Percentiles rank a stretch among this genome's conserved stretches.
Evolutionary conservation across 2,113 vertebrate species (phyloP).

Genomic region (Anser cygnoides): DNA sequence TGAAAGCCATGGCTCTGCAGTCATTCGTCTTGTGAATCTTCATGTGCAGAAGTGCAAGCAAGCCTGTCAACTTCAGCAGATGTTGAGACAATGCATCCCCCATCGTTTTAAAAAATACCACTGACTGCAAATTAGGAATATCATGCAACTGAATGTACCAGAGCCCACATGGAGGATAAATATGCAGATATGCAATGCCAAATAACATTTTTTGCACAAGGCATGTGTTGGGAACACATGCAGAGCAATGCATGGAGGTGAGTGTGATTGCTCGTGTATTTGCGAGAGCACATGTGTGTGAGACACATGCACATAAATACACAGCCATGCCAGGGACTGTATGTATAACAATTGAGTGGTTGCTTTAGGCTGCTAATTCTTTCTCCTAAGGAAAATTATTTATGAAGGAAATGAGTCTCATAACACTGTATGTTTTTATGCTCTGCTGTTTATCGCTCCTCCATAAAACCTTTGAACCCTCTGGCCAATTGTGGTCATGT

Average conservation of each 20-base stretch:
- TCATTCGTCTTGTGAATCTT: neutral
- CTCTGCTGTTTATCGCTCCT: neutral
- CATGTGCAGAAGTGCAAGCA: neutral
- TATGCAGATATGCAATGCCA: no score
- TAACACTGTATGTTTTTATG: neutral
- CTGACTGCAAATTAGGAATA: neutral
- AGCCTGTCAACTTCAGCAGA: neutral
- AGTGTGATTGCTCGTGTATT: rapidly evolving
- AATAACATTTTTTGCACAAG: neutral
- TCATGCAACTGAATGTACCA: neutral
- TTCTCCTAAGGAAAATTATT: conserved; percentile 21
- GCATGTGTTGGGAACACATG: neutral
- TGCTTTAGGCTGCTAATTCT: conserved; percentile 28
- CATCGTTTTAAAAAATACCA: neutral
- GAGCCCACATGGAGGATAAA: neutral
- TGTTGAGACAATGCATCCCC: neutral
- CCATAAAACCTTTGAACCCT: neutral
- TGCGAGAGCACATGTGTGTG: rapidly evolving
- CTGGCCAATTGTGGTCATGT: neutral
- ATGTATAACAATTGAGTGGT: neutral
- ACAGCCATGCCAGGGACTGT: neutral
- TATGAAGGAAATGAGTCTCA: conserved; percentile 22
- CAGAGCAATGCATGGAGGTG: neutral
- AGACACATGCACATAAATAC: neutral
- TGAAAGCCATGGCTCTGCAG: neutral